Conservation (phyloP, 1,140 invertebrate genomes). For the Drosophila tropicalis region DNA sequence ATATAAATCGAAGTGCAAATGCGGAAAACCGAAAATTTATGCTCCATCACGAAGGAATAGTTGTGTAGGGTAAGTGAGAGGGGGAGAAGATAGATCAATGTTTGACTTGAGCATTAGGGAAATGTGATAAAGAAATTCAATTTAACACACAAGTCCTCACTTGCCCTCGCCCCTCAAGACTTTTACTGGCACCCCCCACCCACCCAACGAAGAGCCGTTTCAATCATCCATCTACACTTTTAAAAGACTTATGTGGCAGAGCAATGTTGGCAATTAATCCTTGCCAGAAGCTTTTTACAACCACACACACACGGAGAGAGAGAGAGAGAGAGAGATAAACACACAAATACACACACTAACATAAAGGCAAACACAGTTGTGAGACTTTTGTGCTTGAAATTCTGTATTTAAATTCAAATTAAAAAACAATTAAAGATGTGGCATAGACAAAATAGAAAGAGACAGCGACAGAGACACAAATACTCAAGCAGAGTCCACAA, state of each 20-base stretch:
- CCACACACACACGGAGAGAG: background rate
- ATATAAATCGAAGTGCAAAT: constrained; percentile 7
- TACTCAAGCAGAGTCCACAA: too few relatives aligned
- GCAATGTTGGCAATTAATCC: constrained; percentile 13
- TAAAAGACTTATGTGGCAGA: constrained; percentile 8
- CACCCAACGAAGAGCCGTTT: background rate
- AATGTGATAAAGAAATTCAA: constrained; percentile 13
- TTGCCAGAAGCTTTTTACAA: constrained; percentile 12
- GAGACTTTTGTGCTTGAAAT: constrained; percentile 1
- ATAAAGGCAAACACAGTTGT: background rate
- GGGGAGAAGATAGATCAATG: background rate
- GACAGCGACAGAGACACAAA: background rate
- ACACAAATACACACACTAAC: background rate
- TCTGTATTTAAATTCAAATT: constrained; percentile 16
- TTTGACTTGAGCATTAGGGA: constrained; percentile 11
- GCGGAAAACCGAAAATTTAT: constrained; percentile 4
- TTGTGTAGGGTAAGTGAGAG: background rate
- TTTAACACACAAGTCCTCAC: background rate
- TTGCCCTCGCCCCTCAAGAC: background rate
- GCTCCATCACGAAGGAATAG: constrained; percentile 1
- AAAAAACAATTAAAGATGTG: constrained; percentile 8
- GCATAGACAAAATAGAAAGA: background rate
- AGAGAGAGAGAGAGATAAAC: too few relatives aligned
- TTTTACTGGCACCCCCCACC: background rate
- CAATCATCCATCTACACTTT: background rate